Conservation (phyloP, 2,113 vertebrate genomes). For the Leptobrachium ailaonicum region DNA sequence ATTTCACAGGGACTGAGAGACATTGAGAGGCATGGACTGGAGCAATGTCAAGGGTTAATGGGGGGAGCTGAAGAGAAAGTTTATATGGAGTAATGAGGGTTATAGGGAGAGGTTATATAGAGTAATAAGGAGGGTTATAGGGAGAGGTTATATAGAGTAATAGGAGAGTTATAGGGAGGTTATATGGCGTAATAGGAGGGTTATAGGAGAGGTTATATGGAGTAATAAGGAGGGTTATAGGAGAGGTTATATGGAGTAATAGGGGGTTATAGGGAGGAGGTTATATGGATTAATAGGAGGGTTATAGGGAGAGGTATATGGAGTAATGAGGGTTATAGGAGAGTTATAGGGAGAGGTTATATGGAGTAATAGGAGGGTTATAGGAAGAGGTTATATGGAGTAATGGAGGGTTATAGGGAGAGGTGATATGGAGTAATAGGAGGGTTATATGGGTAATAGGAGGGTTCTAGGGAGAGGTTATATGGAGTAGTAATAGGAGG, state of each 20-base stretch:
- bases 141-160: not conserved
- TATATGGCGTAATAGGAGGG: not conserved
- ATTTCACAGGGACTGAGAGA: not conserved
- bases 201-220: not conserved
- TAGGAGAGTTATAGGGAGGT: not conserved
- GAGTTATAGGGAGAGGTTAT: not conserved
- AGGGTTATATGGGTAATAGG: no score
- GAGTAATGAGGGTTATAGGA: not conserved
- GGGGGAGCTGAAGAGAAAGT: not conserved
- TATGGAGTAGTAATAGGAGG: no score
- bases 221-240: not conserved
- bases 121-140: slow-evolving; percentile 6
- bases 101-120: slow-evolving; percentile 13
- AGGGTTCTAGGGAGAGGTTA: no score
- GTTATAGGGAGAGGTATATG: slow-evolving; percentile 4
- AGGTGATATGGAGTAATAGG: no score
- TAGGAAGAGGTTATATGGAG: slow-evolving; percentile 1
- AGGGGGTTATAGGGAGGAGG: slow-evolving; percentile 3
- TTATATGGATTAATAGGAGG: slow-evolving; percentile 1
- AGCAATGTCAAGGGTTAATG: not conserved
- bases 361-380: slow-evolving; percentile 1
- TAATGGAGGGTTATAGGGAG: not conserved
- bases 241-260: slow-evolving; percentile 12
- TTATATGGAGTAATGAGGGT: slow-evolving; percentile 8
- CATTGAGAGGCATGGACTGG: not conserved